Base-by-base conservation (phyloP, 2,113 vertebrate genomes). In the Plotosus lineatus region DNA sequence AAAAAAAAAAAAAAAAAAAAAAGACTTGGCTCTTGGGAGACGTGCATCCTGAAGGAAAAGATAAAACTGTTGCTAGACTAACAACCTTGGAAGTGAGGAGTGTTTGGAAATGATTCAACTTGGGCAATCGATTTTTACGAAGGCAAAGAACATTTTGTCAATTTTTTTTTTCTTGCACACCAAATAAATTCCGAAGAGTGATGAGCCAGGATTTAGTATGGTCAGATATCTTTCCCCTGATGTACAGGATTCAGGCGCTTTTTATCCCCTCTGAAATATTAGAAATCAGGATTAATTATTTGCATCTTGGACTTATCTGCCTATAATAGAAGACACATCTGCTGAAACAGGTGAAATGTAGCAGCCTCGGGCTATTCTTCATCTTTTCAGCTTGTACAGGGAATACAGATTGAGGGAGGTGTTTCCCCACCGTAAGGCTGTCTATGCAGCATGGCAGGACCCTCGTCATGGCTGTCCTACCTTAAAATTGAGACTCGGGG, bases 361-460 rank as follows among this genome's bases (percentile, higher is more conserved):
- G 77, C 63, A 58, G 65, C 66, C 33, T 31, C 14, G 11, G 38
- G 26, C 5, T 26, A 55, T 38, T 77, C 61, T 53, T 44, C 44
- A 65, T 42, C 48, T 36, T 36, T 44, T 15, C 11, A 36, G 46
- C 23, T 73, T 40, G 36, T 17, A 14, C 68, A 33, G 33, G 44
- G 46, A 44, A 33, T 6, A 17, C 36, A 14, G 31, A 53, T 28
- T 14, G 66, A 48, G 40, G 56, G 53, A 78, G 79, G 79, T 46
- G 60, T 78, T 84, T 81, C 61, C 75, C 42, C 50, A 48, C n/a
- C 75, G 68, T 68, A 68, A 76, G 60, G 61, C 36, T 36, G 10
- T 21, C n/a, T 14, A 58, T 36, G 61, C 38, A 11, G 60, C 42
- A 31, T 46, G 61, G 73, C 73, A 68, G 38, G 75, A 82, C 51